Percentiles rank a stretch among this genome's conserved stretches.
Evolutionary conservation across 2,888 invertebrate genomes (phyloP).

Genomic region (Hemithea aestivaria): DNA sequence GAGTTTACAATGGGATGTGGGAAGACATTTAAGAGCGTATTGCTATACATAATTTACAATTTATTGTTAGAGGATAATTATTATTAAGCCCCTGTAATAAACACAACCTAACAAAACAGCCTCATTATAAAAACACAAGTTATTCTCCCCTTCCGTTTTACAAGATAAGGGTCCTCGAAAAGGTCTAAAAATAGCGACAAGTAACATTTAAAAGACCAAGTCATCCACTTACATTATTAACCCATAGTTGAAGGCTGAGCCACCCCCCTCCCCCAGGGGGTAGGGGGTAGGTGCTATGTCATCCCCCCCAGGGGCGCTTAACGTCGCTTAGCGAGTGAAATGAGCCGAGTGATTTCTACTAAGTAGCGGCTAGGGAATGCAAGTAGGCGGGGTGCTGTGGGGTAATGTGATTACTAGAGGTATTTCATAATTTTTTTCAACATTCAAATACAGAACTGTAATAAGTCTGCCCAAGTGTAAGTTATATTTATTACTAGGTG

Average conservation of each 20-base stretch:
- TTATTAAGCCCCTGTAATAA: too few relatives aligned
- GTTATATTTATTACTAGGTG: too few relatives aligned
- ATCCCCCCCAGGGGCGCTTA: conserved; percentile 16
- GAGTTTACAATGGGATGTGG: too few relatives aligned
- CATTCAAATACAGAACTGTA: too few relatives aligned
- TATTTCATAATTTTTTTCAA: neutral
- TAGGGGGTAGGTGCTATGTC: conserved; percentile 21
- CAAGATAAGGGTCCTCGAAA: too few relatives aligned
- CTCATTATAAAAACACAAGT: too few relatives aligned
- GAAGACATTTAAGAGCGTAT: too few relatives aligned
- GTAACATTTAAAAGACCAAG: conserved; percentile 10
- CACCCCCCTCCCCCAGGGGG: conserved; percentile 8
- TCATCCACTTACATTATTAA: conserved; percentile 16
- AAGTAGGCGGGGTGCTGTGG: conserved; percentile 9
- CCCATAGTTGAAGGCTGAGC: neutral
- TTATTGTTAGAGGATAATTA: too few relatives aligned
- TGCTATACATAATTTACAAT: too few relatives aligned
- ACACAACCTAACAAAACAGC: too few relatives aligned
- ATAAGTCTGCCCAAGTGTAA: too few relatives aligned
- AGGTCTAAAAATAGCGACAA: neutral
- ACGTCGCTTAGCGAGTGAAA: conserved; percentile 24
- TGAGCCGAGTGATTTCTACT: conserved; percentile 27
- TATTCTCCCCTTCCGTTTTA: too few relatives aligned
- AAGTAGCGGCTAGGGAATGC: conserved; percentile 23
- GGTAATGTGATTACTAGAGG: neutral